Percentiles rank a stretch among this genome's conserved stretches.
Evolutionary conservation across 2,113 vertebrate species (phyloP).

Genomic region (Ceyx margarethae): DNA sequence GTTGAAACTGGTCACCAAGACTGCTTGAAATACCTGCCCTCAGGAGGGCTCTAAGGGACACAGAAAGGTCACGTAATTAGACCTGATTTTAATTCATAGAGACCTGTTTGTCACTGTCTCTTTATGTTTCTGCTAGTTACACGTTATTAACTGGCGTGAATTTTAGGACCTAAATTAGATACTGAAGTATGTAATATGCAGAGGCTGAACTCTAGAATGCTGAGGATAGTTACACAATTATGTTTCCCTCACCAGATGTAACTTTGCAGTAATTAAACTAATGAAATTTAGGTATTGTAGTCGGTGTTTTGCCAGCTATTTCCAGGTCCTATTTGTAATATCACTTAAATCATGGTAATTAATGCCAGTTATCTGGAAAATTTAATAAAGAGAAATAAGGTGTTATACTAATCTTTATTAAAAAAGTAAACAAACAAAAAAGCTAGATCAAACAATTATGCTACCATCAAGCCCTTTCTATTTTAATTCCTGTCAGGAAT

Average conservation of each 20-base stretch:
- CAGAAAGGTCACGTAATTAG: conserved; percentile 82
- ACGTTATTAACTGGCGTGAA: conserved; percentile 82
- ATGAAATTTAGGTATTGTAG: conserved; percentile 60
- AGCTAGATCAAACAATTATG: background rate
- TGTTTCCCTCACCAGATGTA: conserved; percentile 67
- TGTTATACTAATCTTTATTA: conserved; percentile 16
- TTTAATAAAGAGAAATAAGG: conserved; percentile 34
- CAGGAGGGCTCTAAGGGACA: conserved; percentile 68
- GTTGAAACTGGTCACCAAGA: conserved; percentile 78
- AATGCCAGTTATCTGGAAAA: conserved; percentile 38
- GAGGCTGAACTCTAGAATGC: conserved; percentile 56
- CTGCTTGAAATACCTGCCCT: conserved; percentile 74
- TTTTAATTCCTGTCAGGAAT: conserved; percentile 19
- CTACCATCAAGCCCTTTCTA: background rate
- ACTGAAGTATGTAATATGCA: conserved; percentile 68
- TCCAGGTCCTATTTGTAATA: conserved; percentile 59
- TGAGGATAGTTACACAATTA: conserved; percentile 58
- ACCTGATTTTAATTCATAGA: conserved; percentile 87
- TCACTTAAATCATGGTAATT: conserved; percentile 58
- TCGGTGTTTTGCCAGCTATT: conserved; percentile 63
- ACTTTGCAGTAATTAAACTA: conserved; percentile 68
- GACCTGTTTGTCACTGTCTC: conserved; percentile 72
- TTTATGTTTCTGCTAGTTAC: conserved; percentile 77
- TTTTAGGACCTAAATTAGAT: conserved; percentile 74
- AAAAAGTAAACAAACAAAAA: background rate